Evolutionary conservation across 2,888 invertebrate genomes (phyloP).

Genomic region (Fabriciana adippe): DNA sequence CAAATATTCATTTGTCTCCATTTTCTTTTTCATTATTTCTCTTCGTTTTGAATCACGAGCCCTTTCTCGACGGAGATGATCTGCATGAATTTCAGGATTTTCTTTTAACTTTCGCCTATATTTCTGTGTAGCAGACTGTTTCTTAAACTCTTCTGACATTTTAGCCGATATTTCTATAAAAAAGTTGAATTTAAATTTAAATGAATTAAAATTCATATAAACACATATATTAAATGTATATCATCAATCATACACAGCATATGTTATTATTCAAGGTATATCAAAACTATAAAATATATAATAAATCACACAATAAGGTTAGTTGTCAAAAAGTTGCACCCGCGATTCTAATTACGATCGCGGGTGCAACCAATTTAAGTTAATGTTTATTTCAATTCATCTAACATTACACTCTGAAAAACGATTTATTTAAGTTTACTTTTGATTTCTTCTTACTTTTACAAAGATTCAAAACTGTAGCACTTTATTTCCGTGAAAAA

Average conservation of each 20-base stretch:
- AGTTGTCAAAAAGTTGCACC: background rate
- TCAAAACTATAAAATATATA: constrained; percentile 30
- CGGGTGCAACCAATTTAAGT: constrained; percentile 35
- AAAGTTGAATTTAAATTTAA: background rate
- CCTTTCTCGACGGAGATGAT: constrained; percentile 38
- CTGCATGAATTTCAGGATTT: constrained; percentile 39
- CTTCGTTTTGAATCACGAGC: constrained; percentile 41
- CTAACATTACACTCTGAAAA: constrained; percentile 26
- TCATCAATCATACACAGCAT: constrained; percentile 29
- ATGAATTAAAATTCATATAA: no score
- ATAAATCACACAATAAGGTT: constrained; percentile 15
- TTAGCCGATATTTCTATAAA: background rate
- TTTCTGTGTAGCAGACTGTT: constrained; percentile 41
- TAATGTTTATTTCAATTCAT: constrained; percentile 30
- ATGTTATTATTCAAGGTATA: constrained; percentile 34
- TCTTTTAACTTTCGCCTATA: constrained; percentile 41
- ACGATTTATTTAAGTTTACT: constrained; percentile 23
- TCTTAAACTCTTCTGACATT: constrained; percentile 23
- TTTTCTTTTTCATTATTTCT: constrained; percentile 40
- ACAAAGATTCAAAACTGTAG: constrained; percentile 27
- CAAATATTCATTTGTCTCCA: constrained; percentile 38
- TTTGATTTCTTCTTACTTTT: constrained; percentile 36
- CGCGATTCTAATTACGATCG: background rate
- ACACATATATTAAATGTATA: background rate
- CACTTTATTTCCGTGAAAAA: constrained; percentile 27